Evolutionary conservation across 2,797 vertebrate species (phyloP).

Genomic region (Spinus olivaceus): DNA sequence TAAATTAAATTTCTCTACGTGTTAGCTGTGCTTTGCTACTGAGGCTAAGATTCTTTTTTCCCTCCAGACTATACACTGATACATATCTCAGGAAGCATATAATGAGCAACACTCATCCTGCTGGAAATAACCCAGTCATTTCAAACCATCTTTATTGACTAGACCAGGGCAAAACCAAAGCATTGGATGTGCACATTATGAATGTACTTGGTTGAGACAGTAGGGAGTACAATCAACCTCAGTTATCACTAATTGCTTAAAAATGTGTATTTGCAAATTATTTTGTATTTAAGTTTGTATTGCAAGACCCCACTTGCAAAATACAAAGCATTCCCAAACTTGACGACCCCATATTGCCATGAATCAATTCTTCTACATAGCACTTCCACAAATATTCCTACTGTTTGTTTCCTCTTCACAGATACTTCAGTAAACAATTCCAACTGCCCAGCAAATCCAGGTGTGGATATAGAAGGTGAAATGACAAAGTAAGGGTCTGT

Average conservation of each 20-base stretch:
- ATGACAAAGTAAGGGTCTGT: constrained; percentile 69
- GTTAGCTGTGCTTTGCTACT: neutral
- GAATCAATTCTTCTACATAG: neutral
- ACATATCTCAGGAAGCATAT: neutral
- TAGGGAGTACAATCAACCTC: neutral
- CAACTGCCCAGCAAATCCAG: constrained; percentile 17
- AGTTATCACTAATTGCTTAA: neutral
- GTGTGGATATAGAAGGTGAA: constrained; percentile 68
- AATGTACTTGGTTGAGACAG: neutral
- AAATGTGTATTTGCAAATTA: neutral
- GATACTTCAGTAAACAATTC: neutral
- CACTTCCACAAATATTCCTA: neutral
- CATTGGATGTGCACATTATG: neutral
- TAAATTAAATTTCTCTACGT: neutral
- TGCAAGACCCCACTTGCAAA: neutral
- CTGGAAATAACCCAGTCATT: neutral
- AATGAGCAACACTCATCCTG: neutral
- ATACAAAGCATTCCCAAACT: neutral
- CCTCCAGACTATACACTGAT: neutral
- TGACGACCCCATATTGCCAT: neutral
- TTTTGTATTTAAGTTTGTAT: neutral
- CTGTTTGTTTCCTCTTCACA: neutral
- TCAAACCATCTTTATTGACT: neutral
- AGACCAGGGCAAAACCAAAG: neutral
- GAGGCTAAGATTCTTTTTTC: no score